Evolutionary conservation across 2,113 vertebrate genomes (phyloP), one percentile per base, ranked within the genome.

Genomic region (Spilogale gracilis): DNA sequence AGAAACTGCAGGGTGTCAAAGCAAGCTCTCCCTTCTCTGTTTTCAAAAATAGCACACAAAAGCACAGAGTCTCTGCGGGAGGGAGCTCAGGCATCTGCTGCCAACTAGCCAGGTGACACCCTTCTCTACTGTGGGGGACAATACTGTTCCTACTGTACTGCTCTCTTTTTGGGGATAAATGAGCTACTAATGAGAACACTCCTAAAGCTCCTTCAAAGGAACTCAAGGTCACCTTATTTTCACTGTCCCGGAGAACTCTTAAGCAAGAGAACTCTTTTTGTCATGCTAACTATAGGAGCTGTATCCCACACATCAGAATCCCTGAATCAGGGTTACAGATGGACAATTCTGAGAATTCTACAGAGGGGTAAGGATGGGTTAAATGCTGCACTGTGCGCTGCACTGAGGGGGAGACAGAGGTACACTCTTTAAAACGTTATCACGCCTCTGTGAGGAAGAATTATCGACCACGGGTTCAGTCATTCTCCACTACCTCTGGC

Each of bases 141-240:
- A 14, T 65, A 52, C 38, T 32, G 9, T 9, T 45, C 23, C 17
- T 27, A 61, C 48, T 79, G 84, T 63, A 67, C 2, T 82, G 78
- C 23, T 96, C 63, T 85, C n/a, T 87, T 52, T 89, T 54, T 92
- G 56, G 76, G 58, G 25, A 85, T 91, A 95, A 84, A 89, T 23
- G 56, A 21, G 45, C 23, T 78, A 73, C 43, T 82, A 48, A 84
- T 25, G 32, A 67, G 0, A 76, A 23, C 18, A 88, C 84, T 96
- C 80, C 69, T 74, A 65, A 88, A 74, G 32, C 8, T 14, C 50
- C 76, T 96, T 85, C 76, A 81, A 96, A 92, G 93, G 25, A 96
- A 96, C 48, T 87, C 58, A 85, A 65, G 67, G 50, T 63, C 50
- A 80, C 6, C 52, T 56, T 80, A 96, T 67, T 95, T 74, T 50